phyloP scores from a whole-genome alignment of 35 echinoderm and acorn worm genomes.

The Hemicentrotus pulcherrimus region DNA sequence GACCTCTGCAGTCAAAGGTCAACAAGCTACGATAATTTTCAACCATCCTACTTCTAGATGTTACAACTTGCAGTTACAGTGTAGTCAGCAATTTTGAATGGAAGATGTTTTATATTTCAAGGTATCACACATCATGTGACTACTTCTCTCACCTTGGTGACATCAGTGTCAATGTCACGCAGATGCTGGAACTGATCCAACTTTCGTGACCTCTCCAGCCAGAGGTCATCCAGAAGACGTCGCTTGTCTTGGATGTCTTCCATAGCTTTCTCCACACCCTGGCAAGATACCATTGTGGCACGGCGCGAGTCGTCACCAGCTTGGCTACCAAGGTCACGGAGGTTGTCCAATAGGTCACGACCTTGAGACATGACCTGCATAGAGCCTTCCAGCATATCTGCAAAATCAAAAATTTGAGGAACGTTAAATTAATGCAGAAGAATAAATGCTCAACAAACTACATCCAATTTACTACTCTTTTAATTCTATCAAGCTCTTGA shows the following conservation, averaged over 20 bases:
- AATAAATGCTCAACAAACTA: neutral
- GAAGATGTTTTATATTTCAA: too few species aligned
- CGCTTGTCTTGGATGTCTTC: slow-evolving; percentile 79
- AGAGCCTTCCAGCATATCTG: slow-evolving; percentile 74
- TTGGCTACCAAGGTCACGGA: slow-evolving; percentile 66
- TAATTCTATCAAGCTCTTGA: too few species aligned
- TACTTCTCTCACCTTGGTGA: slow-evolving; percentile 69
- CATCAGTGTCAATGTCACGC: slow-evolving; percentile 75
- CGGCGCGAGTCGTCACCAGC: slow-evolving; percentile 53
- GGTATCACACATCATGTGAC: neutral
- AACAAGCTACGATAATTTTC: slow-evolving; percentile 38
- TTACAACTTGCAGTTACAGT: too few species aligned
- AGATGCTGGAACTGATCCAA: slow-evolving; percentile 77
- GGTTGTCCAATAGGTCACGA: slow-evolving; percentile 77
- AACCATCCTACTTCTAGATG: too few species aligned
- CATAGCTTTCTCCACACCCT: slow-evolving; percentile 75
- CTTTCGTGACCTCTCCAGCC: slow-evolving; percentile 64
- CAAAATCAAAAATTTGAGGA: neutral
- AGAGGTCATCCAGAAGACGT: slow-evolving; percentile 75
- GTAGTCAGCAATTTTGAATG: too few species aligned
- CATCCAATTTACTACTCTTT: neutral
- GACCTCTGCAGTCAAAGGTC: slow-evolving; percentile 72
- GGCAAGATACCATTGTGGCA: slow-evolving; percentile 71
- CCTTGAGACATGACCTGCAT: slow-evolving; percentile 83
- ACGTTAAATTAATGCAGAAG: neutral